Base-by-base conservation (phyloP, 2,888 invertebrate genomes). In the Hyalella azteca region DNA sequence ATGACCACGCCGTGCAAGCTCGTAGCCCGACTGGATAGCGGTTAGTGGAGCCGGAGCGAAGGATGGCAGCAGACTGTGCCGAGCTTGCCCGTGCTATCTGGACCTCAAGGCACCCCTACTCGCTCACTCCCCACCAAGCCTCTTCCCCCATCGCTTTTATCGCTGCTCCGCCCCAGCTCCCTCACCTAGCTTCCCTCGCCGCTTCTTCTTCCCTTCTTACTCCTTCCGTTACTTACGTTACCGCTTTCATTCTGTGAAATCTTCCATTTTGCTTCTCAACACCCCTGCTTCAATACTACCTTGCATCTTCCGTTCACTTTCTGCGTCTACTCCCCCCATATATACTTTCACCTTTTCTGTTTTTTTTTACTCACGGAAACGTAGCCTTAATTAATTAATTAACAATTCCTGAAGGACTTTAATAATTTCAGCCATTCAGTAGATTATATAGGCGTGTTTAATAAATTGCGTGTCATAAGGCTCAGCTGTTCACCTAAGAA, bases 1-100 rank as follows among this genome's bases (percentile, higher is more conserved):
- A 36, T 66, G 66, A 54, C 66, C 66, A 66, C 66, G 66, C 66
- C 36, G 66, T 36, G 39, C 13, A 36, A 32, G 32, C 66, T 19
- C 19, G 36, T 32, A 36, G 39, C 66, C 36, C 13, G 29, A 36
- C 66, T 36, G 29, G 36, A 39, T 66, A 29, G 66, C 32, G 19
- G 66, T 29, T 66, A 29, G 66, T 66, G 66, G 66, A 66, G 66
- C 66, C 66, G n/a, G 32, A 19, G 66, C 66, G 66, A 36, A 66
- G 66, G 66, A 29, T 66, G 66, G 36, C 36, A 36, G 66, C 66
- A 66, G 66, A 66, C 66, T 66, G 66, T 66, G 66, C 66, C 66
- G 32, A 32, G 19, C 36, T 39, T 36, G 32, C 66, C 66, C 66
- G 7, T 66, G 66, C 36, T 66, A 66, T 66, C 66, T 32, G 66